A percentile compares a stretch with the other conserved stretches of the same genome.
Conservation (phyloP, 2,888 invertebrate genomes). For the Lobophora halterata region DNA sequence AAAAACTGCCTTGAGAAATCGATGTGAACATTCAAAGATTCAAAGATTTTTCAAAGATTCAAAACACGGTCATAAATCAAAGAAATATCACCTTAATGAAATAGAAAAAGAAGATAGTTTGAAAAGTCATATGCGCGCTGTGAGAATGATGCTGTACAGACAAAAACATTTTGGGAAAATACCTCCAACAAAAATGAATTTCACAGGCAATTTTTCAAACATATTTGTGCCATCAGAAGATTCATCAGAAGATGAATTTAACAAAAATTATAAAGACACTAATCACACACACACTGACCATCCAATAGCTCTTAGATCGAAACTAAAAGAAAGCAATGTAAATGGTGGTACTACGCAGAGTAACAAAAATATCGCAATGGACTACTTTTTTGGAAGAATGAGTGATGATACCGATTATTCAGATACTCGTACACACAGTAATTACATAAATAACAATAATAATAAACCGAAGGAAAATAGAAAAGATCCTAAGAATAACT, state of each 20-base stretch:
- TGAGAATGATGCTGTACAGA: slow-evolving; percentile 38
- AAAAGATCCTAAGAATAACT: too few species aligned
- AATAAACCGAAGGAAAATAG: neutral
- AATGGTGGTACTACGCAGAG: neutral
- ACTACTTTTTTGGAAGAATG: slow-evolving; percentile 40
- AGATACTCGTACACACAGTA: too few species aligned
- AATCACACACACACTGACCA: too few species aligned
- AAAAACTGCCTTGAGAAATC: slow-evolving; percentile 1
- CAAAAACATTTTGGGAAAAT: slow-evolving; percentile 32
- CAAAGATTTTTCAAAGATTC: too few species aligned
- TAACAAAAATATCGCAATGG: slow-evolving; percentile 27
- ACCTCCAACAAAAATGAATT: neutral
- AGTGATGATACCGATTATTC: slow-evolving; percentile 5
- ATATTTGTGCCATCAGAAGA: too few species aligned
- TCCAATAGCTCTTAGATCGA: too few species aligned
- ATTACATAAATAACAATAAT: neutral
- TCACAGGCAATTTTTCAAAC: too few species aligned
- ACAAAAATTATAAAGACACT: too few species aligned
- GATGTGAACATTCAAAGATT: neutral
- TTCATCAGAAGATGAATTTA: too few species aligned
- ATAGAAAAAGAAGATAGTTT: neutral
- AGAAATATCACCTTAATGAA: slow-evolving; percentile 9
- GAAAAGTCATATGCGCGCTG: slow-evolving; percentile 38
- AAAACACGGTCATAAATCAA: too few species aligned
- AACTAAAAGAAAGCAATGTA: slow-evolving; percentile 2